phyloP scores from a whole-genome alignment of 2,888 invertebrate species.

The Hypsopygia costalis region DNA sequence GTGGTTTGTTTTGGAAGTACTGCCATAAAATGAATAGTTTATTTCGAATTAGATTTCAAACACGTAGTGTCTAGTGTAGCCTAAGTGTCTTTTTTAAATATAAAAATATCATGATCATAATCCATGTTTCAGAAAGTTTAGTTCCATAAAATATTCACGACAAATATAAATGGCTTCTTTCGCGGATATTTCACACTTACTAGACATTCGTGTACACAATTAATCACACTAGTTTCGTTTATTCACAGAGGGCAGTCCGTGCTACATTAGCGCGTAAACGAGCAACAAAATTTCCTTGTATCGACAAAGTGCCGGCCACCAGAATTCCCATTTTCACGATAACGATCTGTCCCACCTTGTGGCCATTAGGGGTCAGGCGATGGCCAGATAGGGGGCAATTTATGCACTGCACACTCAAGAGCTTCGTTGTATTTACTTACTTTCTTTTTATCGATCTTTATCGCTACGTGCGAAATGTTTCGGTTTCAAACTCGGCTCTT shows the following conservation, averaged over 20 bases:
- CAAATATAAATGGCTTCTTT: constrained; percentile 6
- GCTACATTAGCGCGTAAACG: constrained; percentile 50
- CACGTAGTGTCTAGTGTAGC: no score
- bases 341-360: constrained; percentile 72
- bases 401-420: constrained; percentile 70
- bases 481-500: constrained; percentile 23
- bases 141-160: not conserved
- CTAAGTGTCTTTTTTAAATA: no score
- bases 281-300: constrained; percentile 63
- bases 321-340: constrained; percentile 67
- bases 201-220: constrained; percentile 21
- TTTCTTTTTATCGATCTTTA: constrained; percentile 60
- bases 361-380: constrained; percentile 73
- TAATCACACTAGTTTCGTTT: constrained; percentile 30
- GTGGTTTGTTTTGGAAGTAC: not conserved
- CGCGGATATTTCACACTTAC: constrained; percentile 11
- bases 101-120: no score
- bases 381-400: constrained; percentile 70
- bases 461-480: constrained; percentile 51
- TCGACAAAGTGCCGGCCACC: constrained; percentile 59
- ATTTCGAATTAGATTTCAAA: not conserved
- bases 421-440: constrained; percentile 57
- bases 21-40: not conserved
- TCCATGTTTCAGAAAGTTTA: no score
- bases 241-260: constrained; percentile 28